Evolutionary conservation across 2,113 vertebrate species (phyloP).

Genomic region (Tupaia chinensis): DNA sequence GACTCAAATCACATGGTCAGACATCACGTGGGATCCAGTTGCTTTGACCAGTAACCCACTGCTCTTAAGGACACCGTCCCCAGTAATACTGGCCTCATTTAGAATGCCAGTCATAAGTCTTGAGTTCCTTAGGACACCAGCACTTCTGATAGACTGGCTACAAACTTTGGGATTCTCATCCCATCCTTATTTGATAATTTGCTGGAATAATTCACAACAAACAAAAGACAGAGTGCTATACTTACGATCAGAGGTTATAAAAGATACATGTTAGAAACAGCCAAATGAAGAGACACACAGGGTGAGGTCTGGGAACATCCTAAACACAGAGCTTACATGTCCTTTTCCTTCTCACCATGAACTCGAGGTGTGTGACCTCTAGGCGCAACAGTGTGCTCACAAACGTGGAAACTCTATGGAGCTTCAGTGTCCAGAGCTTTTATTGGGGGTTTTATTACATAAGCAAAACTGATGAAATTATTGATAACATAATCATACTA

Average conservation of each 20-base stretch:
- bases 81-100: background rate
- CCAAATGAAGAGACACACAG: background rate
- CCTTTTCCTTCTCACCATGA: background rate
- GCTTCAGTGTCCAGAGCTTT: background rate
- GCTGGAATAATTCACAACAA: background rate
- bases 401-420: background rate
- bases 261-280: background rate
- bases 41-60: too few relatives aligned
- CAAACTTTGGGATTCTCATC: background rate
- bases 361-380: background rate
- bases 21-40: too few relatives aligned
- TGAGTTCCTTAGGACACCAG: background rate
- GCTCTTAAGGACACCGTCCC: background rate
- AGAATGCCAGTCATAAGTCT: background rate
- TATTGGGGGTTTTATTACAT: background rate
- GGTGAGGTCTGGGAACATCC: background rate
- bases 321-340: background rate
- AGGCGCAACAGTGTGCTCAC: background rate
- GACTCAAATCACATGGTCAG: too few relatives aligned
- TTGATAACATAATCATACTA: background rate
- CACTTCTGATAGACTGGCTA: background rate
- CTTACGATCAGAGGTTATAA: background rate
- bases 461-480: background rate
- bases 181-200: background rate
- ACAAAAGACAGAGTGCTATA: background rate